Percentiles rank a stretch among this genome's conserved stretches.
Conservation (phyloP, 2,113 vertebrate species). For the Grammomys dolichurus region DNA sequence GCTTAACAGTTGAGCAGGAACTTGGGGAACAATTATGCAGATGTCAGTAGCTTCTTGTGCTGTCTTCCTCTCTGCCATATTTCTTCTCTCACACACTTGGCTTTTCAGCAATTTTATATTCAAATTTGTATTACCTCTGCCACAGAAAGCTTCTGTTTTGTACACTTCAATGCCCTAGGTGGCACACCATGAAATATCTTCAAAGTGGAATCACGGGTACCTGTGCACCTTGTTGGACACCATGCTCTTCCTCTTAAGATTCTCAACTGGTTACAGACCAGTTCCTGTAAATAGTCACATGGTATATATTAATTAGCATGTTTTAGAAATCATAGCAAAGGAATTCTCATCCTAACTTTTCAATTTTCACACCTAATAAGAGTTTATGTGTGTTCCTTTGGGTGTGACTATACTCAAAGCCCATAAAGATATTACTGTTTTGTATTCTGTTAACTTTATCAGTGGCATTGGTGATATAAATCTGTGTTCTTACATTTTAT, state of each 20-base stretch:
- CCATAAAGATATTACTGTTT: not conserved
- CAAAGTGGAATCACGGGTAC: not conserved
- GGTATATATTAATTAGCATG: not conserved
- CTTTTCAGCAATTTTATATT: not conserved
- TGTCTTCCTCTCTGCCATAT: not conserved
- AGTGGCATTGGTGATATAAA: not conserved
- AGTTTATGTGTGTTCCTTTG: not conserved
- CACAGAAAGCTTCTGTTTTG: not conserved
- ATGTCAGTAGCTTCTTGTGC: not conserved
- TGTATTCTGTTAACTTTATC: not conserved
- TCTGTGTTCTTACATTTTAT: not conserved
- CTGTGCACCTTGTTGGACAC: not conserved
- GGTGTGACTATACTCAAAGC: not conserved
- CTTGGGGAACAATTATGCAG: not conserved
- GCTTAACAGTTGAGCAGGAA: not conserved
- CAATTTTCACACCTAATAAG: not conserved
- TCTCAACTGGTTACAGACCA: not conserved
- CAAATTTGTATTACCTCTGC: not conserved
- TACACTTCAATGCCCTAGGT: not conserved
- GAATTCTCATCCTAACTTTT: not conserved
- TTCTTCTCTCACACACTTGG: not conserved
- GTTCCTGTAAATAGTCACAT: not conserved
- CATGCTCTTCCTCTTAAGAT: not conserved
- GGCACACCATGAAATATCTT: not conserved
- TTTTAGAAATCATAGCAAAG: not conserved